These are phyloP conservation scores for Trichogramma dendrolimi DNA, from an alignment of 2,888 invertebrate species.

Conservation along the genomic window DNA sequence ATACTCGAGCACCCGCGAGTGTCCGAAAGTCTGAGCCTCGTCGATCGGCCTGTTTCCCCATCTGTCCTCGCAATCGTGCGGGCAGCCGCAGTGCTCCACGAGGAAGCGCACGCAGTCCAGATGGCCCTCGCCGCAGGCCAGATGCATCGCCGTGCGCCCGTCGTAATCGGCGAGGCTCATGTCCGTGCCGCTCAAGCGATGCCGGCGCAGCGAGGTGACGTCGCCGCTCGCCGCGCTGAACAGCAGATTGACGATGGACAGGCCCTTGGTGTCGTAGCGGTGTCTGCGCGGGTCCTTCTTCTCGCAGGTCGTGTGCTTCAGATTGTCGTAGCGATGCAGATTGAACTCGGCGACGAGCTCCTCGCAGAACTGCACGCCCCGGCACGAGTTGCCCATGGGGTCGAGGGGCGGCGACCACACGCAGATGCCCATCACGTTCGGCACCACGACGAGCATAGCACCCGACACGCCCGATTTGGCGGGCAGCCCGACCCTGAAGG, in stretches of 20 bases:
- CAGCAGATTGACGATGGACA: constrained; percentile 86
- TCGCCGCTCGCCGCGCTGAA: constrained; percentile 95
- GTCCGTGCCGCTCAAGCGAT: constrained; percentile 86
- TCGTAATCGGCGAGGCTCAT: constrained; percentile 93
- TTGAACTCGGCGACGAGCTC: constrained; percentile 87
- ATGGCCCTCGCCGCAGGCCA: constrained; percentile 93
- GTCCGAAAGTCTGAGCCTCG: constrained; percentile 83
- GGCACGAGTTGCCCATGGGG: constrained; percentile 81
- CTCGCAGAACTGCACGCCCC: constrained; percentile 91
- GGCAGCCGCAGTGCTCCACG: constrained; percentile 78
- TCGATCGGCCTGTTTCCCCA: constrained; percentile 91
- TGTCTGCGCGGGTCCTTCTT: constrained; percentile 90
- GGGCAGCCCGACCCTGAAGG: constrained; percentile 86
- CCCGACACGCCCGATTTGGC: constrained; percentile 93
- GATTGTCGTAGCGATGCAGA: constrained; percentile 89
- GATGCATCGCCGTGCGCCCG: constrained; percentile 89
- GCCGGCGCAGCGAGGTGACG: constrained; percentile 82
- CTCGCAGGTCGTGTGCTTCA: constrained; percentile 78
- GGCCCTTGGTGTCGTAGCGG: constrained; percentile 85
- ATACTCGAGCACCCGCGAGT: constrained; percentile 70
- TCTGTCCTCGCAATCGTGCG: constrained; percentile 74
- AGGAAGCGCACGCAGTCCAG: constrained; percentile 84
- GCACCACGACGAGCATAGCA: constrained; percentile 86
- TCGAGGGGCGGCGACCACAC: constrained; percentile 94
- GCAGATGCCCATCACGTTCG: constrained; percentile 94